Percentiles rank a stretch among this genome's conserved stretches.
These are phyloP conservation scores for Agapostemon virescens DNA, from an alignment of 2,888 invertebrate species.

Conservation along the genomic window DNA sequence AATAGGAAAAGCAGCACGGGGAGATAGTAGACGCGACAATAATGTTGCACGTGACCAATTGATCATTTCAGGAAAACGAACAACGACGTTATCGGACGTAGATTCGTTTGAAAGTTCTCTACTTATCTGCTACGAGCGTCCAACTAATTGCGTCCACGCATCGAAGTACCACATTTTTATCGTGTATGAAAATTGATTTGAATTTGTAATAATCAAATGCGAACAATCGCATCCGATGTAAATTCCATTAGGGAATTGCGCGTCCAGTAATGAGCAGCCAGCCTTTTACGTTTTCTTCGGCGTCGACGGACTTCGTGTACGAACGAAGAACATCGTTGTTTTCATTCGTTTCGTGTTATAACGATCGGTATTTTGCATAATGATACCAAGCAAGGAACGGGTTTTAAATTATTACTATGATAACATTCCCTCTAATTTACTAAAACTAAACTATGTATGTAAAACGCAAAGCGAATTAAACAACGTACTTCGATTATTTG, in stretches of 20 bases:
- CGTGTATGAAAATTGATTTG: neutral
- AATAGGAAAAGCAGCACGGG: neutral
- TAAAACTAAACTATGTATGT: neutral
- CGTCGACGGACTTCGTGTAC: neutral
- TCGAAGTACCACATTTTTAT: neutral
- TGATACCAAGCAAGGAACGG: neutral
- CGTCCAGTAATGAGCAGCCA: neutral
- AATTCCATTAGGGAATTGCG: constrained; percentile 46
- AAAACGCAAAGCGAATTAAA: neutral
- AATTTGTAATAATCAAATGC: neutral
- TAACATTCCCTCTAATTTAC: neutral
- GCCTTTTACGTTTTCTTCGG: neutral
- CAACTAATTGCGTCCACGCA: neutral
- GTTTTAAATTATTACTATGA: neutral
- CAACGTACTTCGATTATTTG: neutral
- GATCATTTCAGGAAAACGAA: neutral
- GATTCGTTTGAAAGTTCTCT: constrained; percentile 1
- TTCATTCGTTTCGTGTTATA: neutral
- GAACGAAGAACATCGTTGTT: neutral
- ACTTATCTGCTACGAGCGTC: too few species aligned
- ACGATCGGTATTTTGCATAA: neutral
- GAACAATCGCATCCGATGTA: constrained; percentile 9
- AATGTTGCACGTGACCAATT: neutral
- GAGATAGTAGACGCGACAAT: neutral
- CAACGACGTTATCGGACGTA: neutral